A percentile compares a stretch with the other conserved stretches of the same genome.
These are phyloP conservation scores for Pitta sordida DNA, from an alignment of 2,113 vertebrate species.

Conservation along the genomic window DNA sequence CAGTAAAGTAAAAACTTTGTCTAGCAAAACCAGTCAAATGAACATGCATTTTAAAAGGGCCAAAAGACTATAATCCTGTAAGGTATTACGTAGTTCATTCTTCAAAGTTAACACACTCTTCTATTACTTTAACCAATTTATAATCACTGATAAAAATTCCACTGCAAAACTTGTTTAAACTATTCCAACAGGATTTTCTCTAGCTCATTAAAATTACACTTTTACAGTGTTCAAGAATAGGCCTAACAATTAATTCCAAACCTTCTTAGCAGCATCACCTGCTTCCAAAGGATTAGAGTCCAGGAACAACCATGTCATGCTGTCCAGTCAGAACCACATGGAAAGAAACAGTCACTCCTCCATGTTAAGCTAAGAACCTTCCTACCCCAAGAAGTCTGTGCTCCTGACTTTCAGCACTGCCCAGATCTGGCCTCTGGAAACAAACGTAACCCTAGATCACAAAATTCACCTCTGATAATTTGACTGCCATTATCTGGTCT, in stretches of 20 bases:
- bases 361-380: neutral
- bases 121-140: neutral
- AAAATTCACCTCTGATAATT: neutral
- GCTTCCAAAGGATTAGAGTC: neutral
- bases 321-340: neutral
- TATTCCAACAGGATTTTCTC: slow-evolving; percentile 51
- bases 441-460: neutral
- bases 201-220: slow-evolving; percentile 48
- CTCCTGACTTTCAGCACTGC: neutral
- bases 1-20: neutral
- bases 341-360: neutral
- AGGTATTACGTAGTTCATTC: neutral
- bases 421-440: neutral
- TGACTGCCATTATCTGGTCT: neutral
- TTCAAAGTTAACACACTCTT: neutral
- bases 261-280: slow-evolving; percentile 27
- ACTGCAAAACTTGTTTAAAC: slow-evolving; percentile 31
- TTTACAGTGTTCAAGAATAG: slow-evolving; percentile 25
- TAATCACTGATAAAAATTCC: slow-evolving; percentile 8
- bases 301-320: rapidly evolving
- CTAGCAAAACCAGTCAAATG: neutral
- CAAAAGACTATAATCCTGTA: neutral
- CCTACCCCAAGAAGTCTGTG: neutral
- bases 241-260: slow-evolving; percentile 37
- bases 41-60: neutral